A percentile compares a stretch with the other conserved stretches of the same genome.
Conservation (phyloP, 2,888 invertebrate genomes). For the Coecobrya sp. region DNA sequence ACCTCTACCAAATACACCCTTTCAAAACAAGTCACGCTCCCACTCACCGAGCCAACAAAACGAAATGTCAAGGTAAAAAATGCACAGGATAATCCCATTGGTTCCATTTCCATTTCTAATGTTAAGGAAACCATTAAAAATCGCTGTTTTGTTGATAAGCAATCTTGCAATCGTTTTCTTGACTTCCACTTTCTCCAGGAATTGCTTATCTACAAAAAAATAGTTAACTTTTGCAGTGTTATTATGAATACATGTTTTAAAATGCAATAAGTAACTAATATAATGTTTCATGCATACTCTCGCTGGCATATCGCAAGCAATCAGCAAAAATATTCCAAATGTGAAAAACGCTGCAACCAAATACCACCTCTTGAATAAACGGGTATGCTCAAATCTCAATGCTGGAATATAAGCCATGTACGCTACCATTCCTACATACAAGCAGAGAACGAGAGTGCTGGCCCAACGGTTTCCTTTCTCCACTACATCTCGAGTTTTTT, state of each 20-base stretch:
- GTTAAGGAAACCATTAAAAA: not conserved
- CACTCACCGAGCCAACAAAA: not conserved
- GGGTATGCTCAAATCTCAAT: not conserved
- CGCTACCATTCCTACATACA: not conserved
- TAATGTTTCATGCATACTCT: not conserved
- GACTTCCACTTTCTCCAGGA: not conserved
- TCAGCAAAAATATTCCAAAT: not conserved
- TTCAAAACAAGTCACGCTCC: too few species aligned
- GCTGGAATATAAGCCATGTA: constrained; percentile 20
- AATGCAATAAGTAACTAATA: not conserved
- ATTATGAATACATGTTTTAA: too few species aligned
- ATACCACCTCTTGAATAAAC: not conserved
- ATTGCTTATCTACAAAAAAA: not conserved
- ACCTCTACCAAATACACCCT: too few species aligned
- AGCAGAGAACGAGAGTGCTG: not conserved
- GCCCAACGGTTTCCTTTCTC: not conserved
- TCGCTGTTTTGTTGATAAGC: not conserved
- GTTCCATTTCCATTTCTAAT: not conserved
- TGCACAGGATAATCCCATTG: not conserved
- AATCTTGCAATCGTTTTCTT: not conserved
- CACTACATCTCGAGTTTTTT: not conserved
- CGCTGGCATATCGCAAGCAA: constrained; percentile 1
- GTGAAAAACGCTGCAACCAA: not conserved
- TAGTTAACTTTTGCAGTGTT: too few species aligned
- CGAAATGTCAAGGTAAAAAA: not conserved